phyloP scores from a whole-genome alignment of 2,113 vertebrate species.

The Theristicus caerulescens region DNA sequence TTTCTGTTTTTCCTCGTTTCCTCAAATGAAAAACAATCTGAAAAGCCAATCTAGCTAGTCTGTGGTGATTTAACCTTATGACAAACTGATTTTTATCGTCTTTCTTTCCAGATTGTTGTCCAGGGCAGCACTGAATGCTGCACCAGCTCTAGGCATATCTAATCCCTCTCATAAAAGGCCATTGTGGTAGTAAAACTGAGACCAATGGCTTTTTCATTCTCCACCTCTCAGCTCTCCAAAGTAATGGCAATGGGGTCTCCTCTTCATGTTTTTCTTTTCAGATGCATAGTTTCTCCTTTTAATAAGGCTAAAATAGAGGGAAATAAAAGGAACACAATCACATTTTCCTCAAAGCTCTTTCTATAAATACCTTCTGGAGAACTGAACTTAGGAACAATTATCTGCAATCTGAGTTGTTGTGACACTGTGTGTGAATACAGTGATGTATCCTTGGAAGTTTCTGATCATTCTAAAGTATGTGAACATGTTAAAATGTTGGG shows the following conservation, averaged over 20 bases:
- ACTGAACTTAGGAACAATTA: conserved; percentile 36
- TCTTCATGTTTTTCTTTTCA: conserved; percentile 74
- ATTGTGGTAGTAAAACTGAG: conserved; percentile 79
- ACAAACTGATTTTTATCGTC: conserved; percentile 75
- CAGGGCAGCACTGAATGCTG: conserved; percentile 61
- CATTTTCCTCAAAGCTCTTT: conserved; percentile 57
- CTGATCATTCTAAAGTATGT: neutral
- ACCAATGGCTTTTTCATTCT: conserved; percentile 78
- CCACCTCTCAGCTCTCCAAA: conserved; percentile 70
- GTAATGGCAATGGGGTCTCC: conserved; percentile 66
- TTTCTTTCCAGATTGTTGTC: conserved; percentile 68
- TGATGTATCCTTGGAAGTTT: conserved; percentile 21
- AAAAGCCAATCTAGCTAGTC: conserved; percentile 71
- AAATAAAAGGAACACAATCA: conserved; percentile 64
- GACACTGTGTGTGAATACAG: conserved; percentile 4
- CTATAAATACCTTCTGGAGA: conserved; percentile 21
- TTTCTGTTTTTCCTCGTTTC: conserved; percentile 30
- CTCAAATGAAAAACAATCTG: conserved; percentile 67
- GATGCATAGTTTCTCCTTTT: conserved; percentile 69
- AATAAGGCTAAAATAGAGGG: conserved; percentile 56
- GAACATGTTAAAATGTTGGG: neutral
- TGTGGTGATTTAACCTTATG: conserved; percentile 72
- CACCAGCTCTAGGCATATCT: conserved; percentile 72
- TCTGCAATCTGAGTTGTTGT: neutral
- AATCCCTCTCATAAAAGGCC: conserved; percentile 80